Evolutionary conservation across 2,113 vertebrate genomes (phyloP), one percentile per base, ranked within the genome.

Genomic region (Ceratotherium simum): DNA sequence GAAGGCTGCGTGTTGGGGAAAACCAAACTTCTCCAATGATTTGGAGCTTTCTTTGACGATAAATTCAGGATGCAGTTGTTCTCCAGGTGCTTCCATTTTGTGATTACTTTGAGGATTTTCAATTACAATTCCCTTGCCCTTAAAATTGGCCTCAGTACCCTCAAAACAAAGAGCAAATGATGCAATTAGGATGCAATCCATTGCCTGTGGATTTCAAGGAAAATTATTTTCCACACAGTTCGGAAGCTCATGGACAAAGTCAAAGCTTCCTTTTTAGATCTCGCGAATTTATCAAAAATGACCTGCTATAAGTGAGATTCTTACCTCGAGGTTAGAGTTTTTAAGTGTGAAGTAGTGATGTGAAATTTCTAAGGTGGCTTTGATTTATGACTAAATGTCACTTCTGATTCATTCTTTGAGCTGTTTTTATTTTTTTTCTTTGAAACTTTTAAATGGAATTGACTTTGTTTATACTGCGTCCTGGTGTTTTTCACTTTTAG

Each of bases 111-210:
- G 13, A 36, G 39, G 62, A 17, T 88, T 70, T 82, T 82, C n/a
- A 85, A 94, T 62, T 36, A 80, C 36, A 86, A 20, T 36, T 93
- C 33, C 27, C 31, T 76, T 82, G 51, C 16, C 39, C 27, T 87
- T 81, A 73, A 48, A 67, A 58, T 90, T 94, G 78, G 70, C 73
- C 69, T 42, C n/a, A 33, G 48, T 42, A 70, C 33, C 56, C 67
- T 87, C 33, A 90, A 80, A 96, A 96, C 90, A 96, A 92, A 97
- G 94, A 96, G 54, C 27, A 90, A 69, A 60, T 96, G 96, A 97
- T 97, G 97, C 82, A 97, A 80, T 91, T 67, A 60, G 67, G 62
- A n/a, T 72, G 92, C 46, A 97, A 75, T 80, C 58, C 6, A 5
- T 65, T 82, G 82, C 91, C 46, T 84, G 33, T 92, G 91, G 16